phyloP scores from a whole-genome alignment of 1,140 invertebrate genomes.

The Zaprionus kolodkinae region DNA sequence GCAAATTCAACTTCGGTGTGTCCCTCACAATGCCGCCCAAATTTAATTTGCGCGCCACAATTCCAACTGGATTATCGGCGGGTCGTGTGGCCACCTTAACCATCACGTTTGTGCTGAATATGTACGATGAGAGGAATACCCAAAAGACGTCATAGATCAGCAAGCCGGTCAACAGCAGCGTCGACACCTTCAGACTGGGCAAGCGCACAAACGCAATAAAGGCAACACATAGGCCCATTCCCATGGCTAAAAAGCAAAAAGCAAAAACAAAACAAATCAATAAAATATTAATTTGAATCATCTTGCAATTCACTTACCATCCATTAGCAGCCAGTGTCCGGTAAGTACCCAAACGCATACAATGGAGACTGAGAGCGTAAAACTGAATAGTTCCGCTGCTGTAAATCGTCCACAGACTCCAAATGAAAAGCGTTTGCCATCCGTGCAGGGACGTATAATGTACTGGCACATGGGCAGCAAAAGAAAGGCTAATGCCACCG shows the following conservation, averaged over 20 bases:
- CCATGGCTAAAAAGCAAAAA: constrained; percentile 88
- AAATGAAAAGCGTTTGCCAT: constrained; percentile 95
- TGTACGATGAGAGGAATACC: constrained; percentile 99
- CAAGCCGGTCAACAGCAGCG: constrained; percentile 95
- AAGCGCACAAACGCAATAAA: constrained; percentile 98
- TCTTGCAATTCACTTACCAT: constrained; percentile 86
- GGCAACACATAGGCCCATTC: constrained; percentile 98
- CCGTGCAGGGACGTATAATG: constrained; percentile 94
- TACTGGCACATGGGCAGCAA: constrained; percentile 99
- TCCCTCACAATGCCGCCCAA: constrained; percentile 93
- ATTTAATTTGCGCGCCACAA: constrained; percentile 96
- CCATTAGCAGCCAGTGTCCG: constrained; percentile 99
- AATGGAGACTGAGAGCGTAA: constrained; percentile 95
- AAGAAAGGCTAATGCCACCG: constrained; percentile 97
- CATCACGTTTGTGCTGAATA: constrained; percentile 99
- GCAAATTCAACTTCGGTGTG: constrained; percentile 96
- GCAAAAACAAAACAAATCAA: not conserved
- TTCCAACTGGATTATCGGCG: constrained; percentile 97
- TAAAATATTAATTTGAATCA: not conserved
- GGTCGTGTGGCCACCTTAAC: constrained; percentile 94
- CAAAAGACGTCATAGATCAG: constrained; percentile 99
- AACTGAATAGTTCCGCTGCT: constrained; percentile 96
- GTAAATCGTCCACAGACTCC: constrained; percentile 95
- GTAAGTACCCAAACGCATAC: constrained; percentile 98
- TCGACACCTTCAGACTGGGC: constrained; percentile 98